phyloP scores from a whole-genome alignment of 2,113 vertebrate species.

The Porphyrio hochstetteri region DNA sequence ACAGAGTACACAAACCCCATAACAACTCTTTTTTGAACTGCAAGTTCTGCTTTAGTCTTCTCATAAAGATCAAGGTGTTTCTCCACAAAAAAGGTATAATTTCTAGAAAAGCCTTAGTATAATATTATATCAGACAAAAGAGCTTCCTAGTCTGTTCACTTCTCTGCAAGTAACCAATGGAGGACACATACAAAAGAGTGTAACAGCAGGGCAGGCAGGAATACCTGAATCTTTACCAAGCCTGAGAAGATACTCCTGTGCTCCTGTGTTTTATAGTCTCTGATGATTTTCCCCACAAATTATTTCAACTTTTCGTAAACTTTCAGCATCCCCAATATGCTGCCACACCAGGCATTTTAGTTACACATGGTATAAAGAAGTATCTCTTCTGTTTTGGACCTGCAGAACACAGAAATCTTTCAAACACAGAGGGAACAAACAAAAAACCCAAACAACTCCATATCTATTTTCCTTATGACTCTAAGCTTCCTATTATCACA shows the following conservation, averaged over 20 bases:
- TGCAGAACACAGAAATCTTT: neutral
- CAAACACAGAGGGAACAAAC: neutral
- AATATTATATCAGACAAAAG: neutral
- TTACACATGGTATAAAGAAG: neutral
- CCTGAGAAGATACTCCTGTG: neutral
- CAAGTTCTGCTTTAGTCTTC: neutral
- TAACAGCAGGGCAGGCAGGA: neutral
- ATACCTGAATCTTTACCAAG: neutral
- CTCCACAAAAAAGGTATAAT: neutral
- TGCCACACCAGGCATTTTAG: neutral
- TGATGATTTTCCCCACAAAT: neutral
- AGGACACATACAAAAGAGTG: fast-evolving
- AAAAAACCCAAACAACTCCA: neutral
- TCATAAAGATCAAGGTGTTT: neutral
- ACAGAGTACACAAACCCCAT: fast-evolving
- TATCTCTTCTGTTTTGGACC: neutral
- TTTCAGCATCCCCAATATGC: neutral
- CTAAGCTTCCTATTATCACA: neutral
- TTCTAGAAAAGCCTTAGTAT: neutral
- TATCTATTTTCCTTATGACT: neutral
- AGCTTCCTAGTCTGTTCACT: neutral
- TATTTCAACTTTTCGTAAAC: neutral
- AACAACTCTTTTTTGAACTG: neutral
- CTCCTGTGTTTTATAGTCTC: neutral
- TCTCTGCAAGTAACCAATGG: neutral